Evolutionary conservation across 2,113 vertebrate species (phyloP).

Genomic region (Myiagra hebetior): DNA sequence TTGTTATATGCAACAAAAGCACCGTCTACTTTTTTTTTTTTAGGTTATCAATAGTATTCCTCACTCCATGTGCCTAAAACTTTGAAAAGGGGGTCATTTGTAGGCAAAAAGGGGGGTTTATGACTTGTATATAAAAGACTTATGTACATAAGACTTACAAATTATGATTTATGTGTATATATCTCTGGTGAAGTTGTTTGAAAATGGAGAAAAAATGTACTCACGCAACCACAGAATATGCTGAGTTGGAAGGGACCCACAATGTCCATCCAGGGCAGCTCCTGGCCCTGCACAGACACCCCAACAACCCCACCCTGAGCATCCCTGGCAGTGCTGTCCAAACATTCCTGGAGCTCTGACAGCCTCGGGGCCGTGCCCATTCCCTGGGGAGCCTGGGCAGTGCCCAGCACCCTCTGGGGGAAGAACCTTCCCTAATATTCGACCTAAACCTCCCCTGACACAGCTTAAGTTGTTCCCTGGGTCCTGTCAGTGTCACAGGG

Average conservation of each 20-base stretch:
- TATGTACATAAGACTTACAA: too few relatives aligned
- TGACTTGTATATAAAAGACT: background rate
- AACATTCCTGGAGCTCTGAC: background rate
- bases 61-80: accelerated
- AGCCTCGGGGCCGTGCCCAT: background rate
- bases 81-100: background rate
- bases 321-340: background rate
- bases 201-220: background rate
- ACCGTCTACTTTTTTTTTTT: background rate
- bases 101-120: background rate
- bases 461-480: background rate
- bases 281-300: accelerated
- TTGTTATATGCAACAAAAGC: background rate
- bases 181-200: background rate
- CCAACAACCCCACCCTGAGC: too few relatives aligned
- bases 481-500: background rate
- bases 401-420: background rate
- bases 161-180: accelerated
- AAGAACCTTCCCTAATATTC: background rate
- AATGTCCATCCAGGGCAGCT: accelerated
- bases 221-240: too few relatives aligned
- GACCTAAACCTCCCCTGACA: background rate
- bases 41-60: accelerated
- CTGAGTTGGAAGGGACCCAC: background rate
- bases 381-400: background rate